A percentile compares a stretch with the other conserved stretches of the same genome.
These are phyloP conservation scores for Heliocidaris tuberculata DNA, from an alignment of 35 echinoderm and acorn worm genomes.

Conservation along the genomic window DNA sequence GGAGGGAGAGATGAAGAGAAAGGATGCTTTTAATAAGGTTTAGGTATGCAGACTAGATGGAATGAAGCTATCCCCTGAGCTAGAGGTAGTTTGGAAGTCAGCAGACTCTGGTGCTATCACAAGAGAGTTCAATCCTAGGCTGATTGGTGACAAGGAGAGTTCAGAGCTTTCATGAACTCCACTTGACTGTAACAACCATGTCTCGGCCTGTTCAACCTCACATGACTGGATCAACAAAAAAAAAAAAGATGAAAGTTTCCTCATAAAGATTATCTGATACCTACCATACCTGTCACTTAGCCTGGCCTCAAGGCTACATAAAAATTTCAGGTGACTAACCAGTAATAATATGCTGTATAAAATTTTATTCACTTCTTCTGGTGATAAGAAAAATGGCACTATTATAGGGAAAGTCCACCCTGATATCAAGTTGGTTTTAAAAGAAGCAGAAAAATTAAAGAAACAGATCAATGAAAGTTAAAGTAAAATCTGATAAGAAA, in stretches of 20 bases:
- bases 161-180: not conserved
- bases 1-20: not conserved
- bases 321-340: too few species aligned
- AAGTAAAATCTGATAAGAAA: too few species aligned
- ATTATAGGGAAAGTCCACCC: too few species aligned
- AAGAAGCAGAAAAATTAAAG: too few species aligned
- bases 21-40: not conserved
- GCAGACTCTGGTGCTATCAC: not conserved
- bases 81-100: constrained; percentile 1
- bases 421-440: too few species aligned
- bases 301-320: not conserved
- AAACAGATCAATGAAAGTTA: too few species aligned
- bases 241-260: not conserved
- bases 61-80: not conserved
- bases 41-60: not conserved
- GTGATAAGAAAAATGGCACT: too few species aligned
- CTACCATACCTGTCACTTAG: not conserved
- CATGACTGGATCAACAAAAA: not conserved
- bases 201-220: not conserved
- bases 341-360: too few species aligned
- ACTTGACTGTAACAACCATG: not conserved
- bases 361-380: too few species aligned
- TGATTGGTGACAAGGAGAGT: not conserved
- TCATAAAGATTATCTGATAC: not conserved
- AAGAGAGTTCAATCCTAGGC: not conserved